Percentiles rank a stretch among this genome's conserved stretches.
Conservation (phyloP, 1,140 invertebrate species). For the Solenopsis invicta region DNA sequence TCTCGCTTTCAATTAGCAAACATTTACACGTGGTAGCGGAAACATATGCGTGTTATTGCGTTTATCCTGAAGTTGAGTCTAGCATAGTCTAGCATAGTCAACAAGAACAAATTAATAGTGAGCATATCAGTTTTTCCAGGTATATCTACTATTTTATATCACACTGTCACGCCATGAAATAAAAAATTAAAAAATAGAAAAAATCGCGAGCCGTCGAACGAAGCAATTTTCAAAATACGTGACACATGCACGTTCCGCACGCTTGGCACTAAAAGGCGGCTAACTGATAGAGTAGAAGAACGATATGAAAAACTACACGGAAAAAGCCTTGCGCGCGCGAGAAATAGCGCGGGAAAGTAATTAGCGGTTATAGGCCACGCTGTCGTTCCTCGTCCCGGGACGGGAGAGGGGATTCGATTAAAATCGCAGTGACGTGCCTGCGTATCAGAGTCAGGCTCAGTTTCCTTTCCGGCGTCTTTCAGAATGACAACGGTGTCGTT, state of each 20-base stretch:
- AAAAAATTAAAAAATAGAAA: background rate
- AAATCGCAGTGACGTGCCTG: slow-evolving; percentile 66
- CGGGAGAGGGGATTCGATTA: slow-evolving; percentile 68
- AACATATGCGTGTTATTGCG: slow-evolving; percentile 6
- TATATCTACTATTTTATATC: background rate
- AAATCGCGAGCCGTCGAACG: background rate
- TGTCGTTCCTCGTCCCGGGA: slow-evolving; percentile 39
- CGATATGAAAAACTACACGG: background rate
- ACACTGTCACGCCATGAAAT: background rate
- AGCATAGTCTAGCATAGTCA: background rate
- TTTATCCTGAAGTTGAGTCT: slow-evolving; percentile 34
- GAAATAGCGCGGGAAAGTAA: slow-evolving; percentile 63
- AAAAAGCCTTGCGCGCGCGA: slow-evolving; percentile 26
- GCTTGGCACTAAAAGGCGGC: background rate
- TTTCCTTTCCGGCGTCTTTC: slow-evolving; percentile 69
- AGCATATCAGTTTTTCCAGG: slow-evolving; percentile 43
- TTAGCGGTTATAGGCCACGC: slow-evolving; percentile 45
- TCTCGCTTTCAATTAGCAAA: slow-evolving; percentile 42
- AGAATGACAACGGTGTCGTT: slow-evolving; percentile 68
- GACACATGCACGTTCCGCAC: background rate
- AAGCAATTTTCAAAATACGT: slow-evolving; percentile 30
- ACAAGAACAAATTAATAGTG: slow-evolving; percentile 47
- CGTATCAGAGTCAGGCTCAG: slow-evolving; percentile 67
- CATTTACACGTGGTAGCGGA: background rate
- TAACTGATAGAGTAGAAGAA: slow-evolving; percentile 6